These are phyloP conservation scores for Onychomys torridus DNA, from an alignment of 2,797 vertebrate genomes.

Conservation along the genomic window DNA sequence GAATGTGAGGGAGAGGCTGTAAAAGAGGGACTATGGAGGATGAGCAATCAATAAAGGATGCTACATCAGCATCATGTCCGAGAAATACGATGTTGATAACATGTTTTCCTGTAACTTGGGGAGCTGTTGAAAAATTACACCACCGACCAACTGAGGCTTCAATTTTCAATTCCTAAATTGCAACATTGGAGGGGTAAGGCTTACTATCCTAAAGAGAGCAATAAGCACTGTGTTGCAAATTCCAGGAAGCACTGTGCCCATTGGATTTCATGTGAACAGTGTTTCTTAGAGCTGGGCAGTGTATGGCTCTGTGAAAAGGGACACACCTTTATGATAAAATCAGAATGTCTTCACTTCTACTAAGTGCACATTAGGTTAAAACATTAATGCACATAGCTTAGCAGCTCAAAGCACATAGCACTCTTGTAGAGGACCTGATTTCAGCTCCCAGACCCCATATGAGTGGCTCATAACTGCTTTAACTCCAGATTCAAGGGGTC, in stretches of 20 bases:
- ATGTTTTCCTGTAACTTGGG: background rate
- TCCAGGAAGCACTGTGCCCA: background rate
- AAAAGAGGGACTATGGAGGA: background rate
- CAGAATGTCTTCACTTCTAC: background rate
- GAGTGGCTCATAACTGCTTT: background rate
- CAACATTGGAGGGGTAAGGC: background rate
- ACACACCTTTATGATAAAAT: background rate
- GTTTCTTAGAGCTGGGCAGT: no score
- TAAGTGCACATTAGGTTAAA: background rate
- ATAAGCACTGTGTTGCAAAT: background rate
- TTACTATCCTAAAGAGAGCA: no score
- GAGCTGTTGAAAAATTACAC: background rate
- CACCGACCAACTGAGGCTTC: rapidly evolving
- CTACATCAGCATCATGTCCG: background rate
- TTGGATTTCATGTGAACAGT: background rate
- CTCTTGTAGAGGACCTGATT: background rate
- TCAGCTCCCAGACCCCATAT: background rate
- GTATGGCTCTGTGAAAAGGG: background rate
- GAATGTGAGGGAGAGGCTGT: background rate
- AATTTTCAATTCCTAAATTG: background rate
- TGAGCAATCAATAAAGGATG: background rate
- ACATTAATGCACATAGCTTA: background rate
- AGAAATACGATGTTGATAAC: background rate
- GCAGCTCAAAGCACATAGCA: background rate
- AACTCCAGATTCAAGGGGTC: background rate